phyloP scores from a whole-genome alignment of 2,888 invertebrate genomes.

The Tridacna crocea region DNA sequence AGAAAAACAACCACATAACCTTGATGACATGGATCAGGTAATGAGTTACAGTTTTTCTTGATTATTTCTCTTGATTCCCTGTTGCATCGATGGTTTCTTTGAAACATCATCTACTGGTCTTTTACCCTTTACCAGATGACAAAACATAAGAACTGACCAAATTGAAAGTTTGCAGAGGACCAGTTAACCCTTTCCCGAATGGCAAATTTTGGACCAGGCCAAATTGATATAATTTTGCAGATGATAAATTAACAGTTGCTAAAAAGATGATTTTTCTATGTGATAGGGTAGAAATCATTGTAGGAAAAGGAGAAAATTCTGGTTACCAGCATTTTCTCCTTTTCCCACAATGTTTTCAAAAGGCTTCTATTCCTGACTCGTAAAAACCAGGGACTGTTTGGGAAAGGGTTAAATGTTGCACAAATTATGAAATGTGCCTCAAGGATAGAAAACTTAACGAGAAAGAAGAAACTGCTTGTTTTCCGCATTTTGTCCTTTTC shows the following conservation, averaged over 20 bases:
- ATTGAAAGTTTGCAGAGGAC: too few relatives aligned
- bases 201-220: neutral
- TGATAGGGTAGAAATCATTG: neutral
- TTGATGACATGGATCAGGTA: conserved; percentile 67
- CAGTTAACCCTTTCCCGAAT: neutral
- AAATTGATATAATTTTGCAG: neutral
- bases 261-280: neutral
- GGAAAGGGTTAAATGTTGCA: too few relatives aligned
- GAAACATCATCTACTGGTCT: too few relatives aligned
- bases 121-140: too few relatives aligned
- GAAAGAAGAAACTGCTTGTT: neutral
- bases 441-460: neutral
- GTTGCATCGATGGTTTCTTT: too few relatives aligned
- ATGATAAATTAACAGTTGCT: too few relatives aligned
- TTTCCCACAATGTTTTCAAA: neutral
- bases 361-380: too few relatives aligned
- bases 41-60: too few relatives aligned
- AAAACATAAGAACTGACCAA: too few relatives aligned
- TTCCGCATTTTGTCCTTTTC: neutral
- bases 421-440: too few relatives aligned
- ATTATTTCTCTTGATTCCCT: too few relatives aligned
- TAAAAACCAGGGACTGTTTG: too few relatives aligned
- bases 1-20: conserved; percentile 73
- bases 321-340: neutral
- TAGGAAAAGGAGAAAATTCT: neutral